These are phyloP conservation scores for Zosterops hypoxanthus DNA, from an alignment of 2,113 vertebrate species.

Conservation along the genomic window DNA sequence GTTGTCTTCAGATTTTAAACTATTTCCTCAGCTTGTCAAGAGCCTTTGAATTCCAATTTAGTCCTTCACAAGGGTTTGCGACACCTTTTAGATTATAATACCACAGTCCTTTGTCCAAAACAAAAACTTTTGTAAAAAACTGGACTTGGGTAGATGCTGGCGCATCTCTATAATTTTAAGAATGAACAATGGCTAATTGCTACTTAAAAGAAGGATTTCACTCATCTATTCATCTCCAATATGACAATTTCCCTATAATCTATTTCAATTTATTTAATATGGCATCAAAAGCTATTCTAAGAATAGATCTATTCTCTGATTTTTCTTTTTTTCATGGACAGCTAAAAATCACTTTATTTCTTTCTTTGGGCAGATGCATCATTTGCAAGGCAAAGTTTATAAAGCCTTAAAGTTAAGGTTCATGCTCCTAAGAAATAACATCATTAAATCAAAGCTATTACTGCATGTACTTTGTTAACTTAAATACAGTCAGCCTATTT, in stretches of 20 bases:
- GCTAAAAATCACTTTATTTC: background rate
- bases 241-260: background rate
- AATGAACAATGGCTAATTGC: background rate
- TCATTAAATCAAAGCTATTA: background rate
- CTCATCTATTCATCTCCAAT: background rate
- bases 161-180: background rate
- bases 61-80: background rate
- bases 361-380: background rate
- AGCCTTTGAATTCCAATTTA: background rate
- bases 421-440: background rate
- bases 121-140: background rate
- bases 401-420: background rate
- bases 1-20: background rate
- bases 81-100: background rate
- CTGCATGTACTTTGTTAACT: background rate
- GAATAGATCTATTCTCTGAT: background rate
- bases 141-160: background rate
- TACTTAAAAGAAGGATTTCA: background rate
- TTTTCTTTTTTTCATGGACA: background rate
- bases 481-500: background rate
- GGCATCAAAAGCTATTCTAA: background rate
- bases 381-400: background rate
- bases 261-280: background rate
- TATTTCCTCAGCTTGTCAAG: background rate
- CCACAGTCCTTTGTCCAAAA: background rate